phyloP scores from a whole-genome alignment of 2,113 vertebrate genomes.

The Ia io region DNA sequence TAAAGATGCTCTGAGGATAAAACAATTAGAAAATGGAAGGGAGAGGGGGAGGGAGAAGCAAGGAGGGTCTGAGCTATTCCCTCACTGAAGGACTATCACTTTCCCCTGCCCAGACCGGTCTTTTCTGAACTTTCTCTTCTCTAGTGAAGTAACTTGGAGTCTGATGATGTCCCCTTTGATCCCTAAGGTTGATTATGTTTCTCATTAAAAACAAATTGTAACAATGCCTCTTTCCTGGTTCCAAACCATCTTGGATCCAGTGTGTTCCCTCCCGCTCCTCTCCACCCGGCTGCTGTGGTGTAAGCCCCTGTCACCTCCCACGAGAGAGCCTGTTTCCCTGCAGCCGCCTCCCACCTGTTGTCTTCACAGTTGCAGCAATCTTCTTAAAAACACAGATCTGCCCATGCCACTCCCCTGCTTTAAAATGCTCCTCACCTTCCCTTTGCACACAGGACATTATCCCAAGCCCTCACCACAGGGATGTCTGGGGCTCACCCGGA shows the following conservation, averaged over 20 bases:
- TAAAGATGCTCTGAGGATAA: neutral
- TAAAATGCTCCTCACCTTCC: neutral
- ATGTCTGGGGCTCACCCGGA: neutral
- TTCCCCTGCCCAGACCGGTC: neutral
- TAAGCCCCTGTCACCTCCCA: neutral
- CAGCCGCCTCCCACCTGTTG: neutral
- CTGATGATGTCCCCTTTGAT: neutral
- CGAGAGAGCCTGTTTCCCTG: neutral
- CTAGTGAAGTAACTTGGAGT: neutral
- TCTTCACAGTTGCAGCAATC: too few species aligned
- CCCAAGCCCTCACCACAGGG: neutral
- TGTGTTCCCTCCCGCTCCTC: too few species aligned
- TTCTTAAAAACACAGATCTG: neutral
- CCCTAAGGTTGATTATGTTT: neutral
- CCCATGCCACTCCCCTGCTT: too few species aligned
- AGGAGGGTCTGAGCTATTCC: accelerated
- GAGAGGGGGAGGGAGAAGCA: neutral
- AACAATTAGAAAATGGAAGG: neutral
- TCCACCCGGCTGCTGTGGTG: neutral
- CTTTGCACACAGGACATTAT: neutral
- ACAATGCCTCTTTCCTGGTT: neutral
- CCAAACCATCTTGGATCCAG: neutral
- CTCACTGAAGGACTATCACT: neutral
- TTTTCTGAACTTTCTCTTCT: neutral
- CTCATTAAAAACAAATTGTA: neutral